Evolutionary conservation across 2,888 invertebrate species (phyloP), one percentile per base, ranked within the genome.

Genomic region (Spodoptera picta): DNA sequence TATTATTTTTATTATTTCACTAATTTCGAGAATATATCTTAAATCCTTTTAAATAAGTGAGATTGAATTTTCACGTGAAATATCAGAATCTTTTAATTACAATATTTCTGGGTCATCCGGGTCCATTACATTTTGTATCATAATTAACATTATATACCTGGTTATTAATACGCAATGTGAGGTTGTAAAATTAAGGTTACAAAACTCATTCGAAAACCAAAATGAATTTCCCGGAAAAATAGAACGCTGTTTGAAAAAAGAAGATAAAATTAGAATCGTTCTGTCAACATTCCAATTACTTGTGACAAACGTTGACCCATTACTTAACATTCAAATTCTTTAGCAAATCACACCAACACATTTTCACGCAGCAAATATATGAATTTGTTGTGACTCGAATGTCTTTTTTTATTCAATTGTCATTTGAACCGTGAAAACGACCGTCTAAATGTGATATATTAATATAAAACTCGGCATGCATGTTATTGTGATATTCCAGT

Each of bases 211-310:
- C n/a, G 11, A 5, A 11, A 11, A 51, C n/a, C 45, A 27, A 66
- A 50, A 50, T 42, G 42, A 10, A 69, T 24, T n/a, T 11, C 14
- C 11, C 27, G 55, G 49, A 41, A 46, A 58, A 59, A 54, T 54
- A 73, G 19, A 31, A 19, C n/a, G 1, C 36, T 45, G 23, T 48
- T 31, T 19, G 19, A 41, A 41, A 31, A 31, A 44, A 52, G 48
- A 48, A 12, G 23, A 64, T 54, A 46, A 72, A 67, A 51, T 67
- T 73, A 31, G 46, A 73, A 51, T 47, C 36, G 14, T 36, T 4
- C 49, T 46, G 45, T 46, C 46, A 43, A 41, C 50, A 57, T 4
- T n/a, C 49, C 48, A 74, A 69, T 60, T 53, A 60, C 52, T 46
- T 49, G 49, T 14, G 51, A 56, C 58, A 73, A 46, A 46, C 31